Evolutionary conservation across 2,797 vertebrate species (phyloP).

Genomic region (Lophius americanus): DNA sequence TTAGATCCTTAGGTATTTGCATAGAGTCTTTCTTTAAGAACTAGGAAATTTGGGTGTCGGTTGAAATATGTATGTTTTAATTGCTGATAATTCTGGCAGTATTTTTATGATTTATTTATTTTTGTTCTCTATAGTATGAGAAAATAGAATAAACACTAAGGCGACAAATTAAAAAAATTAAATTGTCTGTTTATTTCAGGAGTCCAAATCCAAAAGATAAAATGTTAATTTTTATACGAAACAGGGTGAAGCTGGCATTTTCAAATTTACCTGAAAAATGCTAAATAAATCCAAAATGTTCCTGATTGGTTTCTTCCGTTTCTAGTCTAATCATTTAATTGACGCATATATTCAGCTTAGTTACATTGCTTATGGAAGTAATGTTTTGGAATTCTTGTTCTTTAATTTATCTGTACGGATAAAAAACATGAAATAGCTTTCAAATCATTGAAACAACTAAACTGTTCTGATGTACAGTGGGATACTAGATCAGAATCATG

Average conservation of each 20-base stretch:
- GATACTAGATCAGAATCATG: background rate
- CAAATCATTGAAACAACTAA: background rate
- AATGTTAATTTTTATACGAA: background rate
- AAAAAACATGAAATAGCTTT: background rate
- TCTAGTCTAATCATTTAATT: no score
- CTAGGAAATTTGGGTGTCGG: background rate
- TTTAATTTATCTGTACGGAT: background rate
- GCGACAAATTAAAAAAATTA: background rate
- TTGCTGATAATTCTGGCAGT: background rate
- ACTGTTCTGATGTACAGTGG: background rate
- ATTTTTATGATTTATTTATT: background rate
- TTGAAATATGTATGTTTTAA: background rate
- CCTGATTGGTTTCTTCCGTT: no score
- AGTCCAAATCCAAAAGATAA: background rate
- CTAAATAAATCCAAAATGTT: no score
- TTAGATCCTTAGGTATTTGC: background rate
- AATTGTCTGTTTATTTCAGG: background rate
- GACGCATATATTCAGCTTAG: no score
- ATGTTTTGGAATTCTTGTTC: background rate
- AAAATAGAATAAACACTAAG: background rate
- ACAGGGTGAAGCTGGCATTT: background rate
- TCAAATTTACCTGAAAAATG: background rate
- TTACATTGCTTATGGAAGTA: no score
- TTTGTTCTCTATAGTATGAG: background rate
- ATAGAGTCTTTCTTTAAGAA: background rate